Evolutionary conservation across 2,113 vertebrate species (phyloP).

Genomic region (Xenopus tropicalis): UCB_Xtro_10.0 CM004444.2:131729001-131729500

Average conservation of each 20-base stretch:
- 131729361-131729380: slow-evolving; percentile 23
- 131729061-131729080: no score
- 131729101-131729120: no score
- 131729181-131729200: not conserved
- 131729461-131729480: slow-evolving; percentile 53
- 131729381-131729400: slow-evolving; percentile 34
- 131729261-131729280: slow-evolving; percentile 35
- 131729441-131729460: slow-evolving; percentile 50
- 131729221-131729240: slow-evolving; percentile 18
- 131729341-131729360: slow-evolving; percentile 25
- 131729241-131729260: slow-evolving; percentile 15
- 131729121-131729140: no score
- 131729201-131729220: not conserved
- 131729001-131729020: no score
- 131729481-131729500: slow-evolving; percentile 48
- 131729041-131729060: no score
- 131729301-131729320: slow-evolving; percentile 17
- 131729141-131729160: no score
- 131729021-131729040: no score
- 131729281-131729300: slow-evolving; percentile 23
- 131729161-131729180: no score
- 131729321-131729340: slow-evolving; percentile 33
- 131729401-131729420: slow-evolving; percentile 40
- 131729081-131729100: no score
- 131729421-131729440: slow-evolving; percentile 22